These are phyloP conservation scores for Aspiorhynchus laticeps DNA, from an alignment of 2,113 vertebrate genomes.

Conservation along the genomic window DNA sequence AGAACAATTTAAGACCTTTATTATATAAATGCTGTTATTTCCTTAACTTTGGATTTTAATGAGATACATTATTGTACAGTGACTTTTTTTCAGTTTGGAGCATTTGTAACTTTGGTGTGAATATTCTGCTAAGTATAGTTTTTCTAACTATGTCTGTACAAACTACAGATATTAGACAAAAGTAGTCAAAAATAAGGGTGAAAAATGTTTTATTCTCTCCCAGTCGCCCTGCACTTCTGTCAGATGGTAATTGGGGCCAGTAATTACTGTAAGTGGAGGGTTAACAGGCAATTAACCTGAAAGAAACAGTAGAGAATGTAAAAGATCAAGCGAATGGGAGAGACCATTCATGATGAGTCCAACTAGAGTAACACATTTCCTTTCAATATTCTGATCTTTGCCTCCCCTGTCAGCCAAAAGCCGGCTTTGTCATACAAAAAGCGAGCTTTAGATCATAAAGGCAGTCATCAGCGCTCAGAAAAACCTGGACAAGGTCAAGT, in stretches of 20 bases:
- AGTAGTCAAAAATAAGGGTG: constrained; percentile 39
- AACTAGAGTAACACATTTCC: constrained; percentile 46
- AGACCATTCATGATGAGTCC: constrained; percentile 40
- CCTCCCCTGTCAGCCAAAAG: constrained; percentile 45
- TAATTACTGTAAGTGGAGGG: constrained; percentile 59
- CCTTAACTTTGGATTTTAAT: background rate
- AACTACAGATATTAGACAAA: constrained; percentile 27
- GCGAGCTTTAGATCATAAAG: constrained; percentile 45
- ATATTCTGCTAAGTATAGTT: background rate
- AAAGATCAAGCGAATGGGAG: constrained; percentile 26
- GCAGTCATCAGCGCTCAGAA: constrained; percentile 39
- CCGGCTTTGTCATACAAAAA: constrained; percentile 41
- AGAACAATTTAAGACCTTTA: background rate
- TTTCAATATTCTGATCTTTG: constrained; percentile 58
- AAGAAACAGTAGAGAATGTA: constrained; percentile 41
- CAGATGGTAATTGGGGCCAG: constrained; percentile 57
- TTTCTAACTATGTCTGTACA: background rate
- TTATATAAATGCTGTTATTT: background rate
- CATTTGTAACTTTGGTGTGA: background rate
- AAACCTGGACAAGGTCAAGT: constrained; percentile 32
- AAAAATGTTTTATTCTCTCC: constrained; percentile 42
- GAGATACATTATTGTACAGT: background rate
- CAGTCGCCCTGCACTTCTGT: constrained; percentile 46
- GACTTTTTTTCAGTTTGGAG: background rate
- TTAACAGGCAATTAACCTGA: constrained; percentile 59